Percentiles rank a stretch among this genome's conserved stretches.
Evolutionary conservation across 2,113 vertebrate species (phyloP).

Genomic region (Takifugu bimaculatus): DNA sequence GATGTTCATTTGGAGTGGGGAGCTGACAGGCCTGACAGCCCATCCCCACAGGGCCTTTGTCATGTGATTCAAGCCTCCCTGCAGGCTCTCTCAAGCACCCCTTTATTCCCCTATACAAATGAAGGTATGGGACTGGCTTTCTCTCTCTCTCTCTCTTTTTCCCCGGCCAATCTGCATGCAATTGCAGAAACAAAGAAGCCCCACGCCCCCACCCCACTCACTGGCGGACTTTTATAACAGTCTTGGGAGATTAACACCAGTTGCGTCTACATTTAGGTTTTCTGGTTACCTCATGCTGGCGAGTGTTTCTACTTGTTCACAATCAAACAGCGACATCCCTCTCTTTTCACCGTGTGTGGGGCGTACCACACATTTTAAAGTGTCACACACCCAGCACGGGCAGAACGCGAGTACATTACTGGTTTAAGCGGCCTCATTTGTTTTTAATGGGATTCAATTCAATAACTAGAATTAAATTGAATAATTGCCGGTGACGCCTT

Average conservation of each 20-base stretch:
- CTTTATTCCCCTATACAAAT: conserved; percentile 76
- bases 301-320: conserved; percentile 66
- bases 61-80: conserved; percentile 88
- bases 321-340: conserved; percentile 71
- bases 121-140: conserved; percentile 74
- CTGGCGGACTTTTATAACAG: conserved; percentile 73
- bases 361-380: conserved; percentile 47
- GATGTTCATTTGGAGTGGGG: conserved; percentile 96
- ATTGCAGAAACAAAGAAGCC: conserved; percentile 74
- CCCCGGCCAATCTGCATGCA: conserved; percentile 70
- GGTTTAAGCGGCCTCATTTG: no score
- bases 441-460: not conserved
- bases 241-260: conserved; percentile 78
- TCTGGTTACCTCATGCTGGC: conserved; percentile 65
- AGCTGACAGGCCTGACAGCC: conserved; percentile 95
- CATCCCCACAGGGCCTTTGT: conserved; percentile 89
- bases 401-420: conserved; percentile 9
- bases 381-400: conserved; percentile 45
- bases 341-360: conserved; percentile 59
- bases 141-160: conserved; percentile 63
- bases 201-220: conserved; percentile 59
- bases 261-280: conserved; percentile 72
- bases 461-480: no score
- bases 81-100: conserved; percentile 67
- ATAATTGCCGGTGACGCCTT: not conserved